Base-by-base conservation (phyloP, 1,140 invertebrate species). In the Megalopta genalis region DNA sequence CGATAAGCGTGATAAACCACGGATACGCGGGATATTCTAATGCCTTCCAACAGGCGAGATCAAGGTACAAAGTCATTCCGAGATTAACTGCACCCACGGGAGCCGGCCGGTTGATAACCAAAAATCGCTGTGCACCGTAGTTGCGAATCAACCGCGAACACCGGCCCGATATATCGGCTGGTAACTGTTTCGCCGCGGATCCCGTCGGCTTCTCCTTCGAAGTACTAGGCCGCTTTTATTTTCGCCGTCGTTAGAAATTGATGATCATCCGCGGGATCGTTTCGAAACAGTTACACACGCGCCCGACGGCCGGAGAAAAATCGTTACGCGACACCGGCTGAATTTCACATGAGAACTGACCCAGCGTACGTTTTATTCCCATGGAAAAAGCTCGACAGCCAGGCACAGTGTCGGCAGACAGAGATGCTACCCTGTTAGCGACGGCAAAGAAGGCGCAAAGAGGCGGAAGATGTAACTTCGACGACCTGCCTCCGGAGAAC, bases 1-100 rank as follows among this genome's bases (percentile, higher is more conserved):
- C 85, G 80, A 89, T 89, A 87, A 88, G 86, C 82, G 85, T 88
- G 88, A 88, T 90, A 88, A 89, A 88, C 86, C 81, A 81, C 75
- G 85, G 84, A 88, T 90, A 88, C 80, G 83, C 69, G 59, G 57
- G 78, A 78, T 84, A 90, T 89, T 89, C 87, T 82, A 88, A 83
- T 86, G 77, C 80, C 42, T 25, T 63, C 75, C 59, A 85, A 85
- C 74, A 57, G 67, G 71, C 80, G 81, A 80, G 79, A 84, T 82
- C 60, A 77, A 52, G 67, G 71, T 82, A 85, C 80, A 79, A 86
- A 86, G 83, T 85, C 83, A 85, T 86, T 80, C 64, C 59, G 59
- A 82, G 80, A 86, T 86, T 82, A 86, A 85, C 83, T 62, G 46
- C 67, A 23, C 83, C 73, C 82, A 23, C 27, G 77, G 77, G 83